phyloP scores from a whole-genome alignment of 2,113 vertebrate species.

The human region GRCh38 chr6:83492501-83493000 shows the following conservation, averaged over 20 bases:
- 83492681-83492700: background rate
- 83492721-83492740: background rate
- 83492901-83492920: background rate
- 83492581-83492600: background rate
- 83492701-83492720: background rate
- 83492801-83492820: background rate
- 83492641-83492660: background rate
- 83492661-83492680: background rate
- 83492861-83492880: background rate
- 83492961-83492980: background rate
- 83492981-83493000: background rate
- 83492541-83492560: background rate
- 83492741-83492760: background rate
- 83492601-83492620: background rate
- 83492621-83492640: background rate
- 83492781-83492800: background rate
- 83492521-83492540: background rate
- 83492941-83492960: background rate
- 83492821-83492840: background rate
- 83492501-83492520: background rate
- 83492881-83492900: background rate
- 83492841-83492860: background rate
- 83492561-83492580: background rate
- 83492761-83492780: background rate
- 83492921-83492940: background rate